These are phyloP conservation scores for Limnephilus lunatus DNA, from an alignment of 2,888 invertebrate species.

Conservation along the genomic window DNA sequence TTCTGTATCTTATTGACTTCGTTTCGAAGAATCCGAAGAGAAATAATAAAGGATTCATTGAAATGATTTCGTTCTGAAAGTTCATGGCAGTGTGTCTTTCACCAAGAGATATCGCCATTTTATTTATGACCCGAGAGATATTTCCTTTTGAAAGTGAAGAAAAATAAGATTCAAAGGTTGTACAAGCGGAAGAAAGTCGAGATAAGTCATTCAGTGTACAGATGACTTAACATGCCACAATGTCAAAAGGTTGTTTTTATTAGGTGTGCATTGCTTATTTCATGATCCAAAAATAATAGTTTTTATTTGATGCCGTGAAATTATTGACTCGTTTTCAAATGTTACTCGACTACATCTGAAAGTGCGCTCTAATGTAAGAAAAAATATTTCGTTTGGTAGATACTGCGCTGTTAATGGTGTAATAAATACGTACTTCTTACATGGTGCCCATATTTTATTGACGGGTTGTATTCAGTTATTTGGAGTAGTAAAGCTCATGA, in stretches of 20 bases:
- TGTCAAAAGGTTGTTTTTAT: neutral
- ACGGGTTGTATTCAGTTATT: neutral
- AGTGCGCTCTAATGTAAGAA: neutral
- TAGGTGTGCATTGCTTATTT: neutral
- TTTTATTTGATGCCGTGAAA: neutral
- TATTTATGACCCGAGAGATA: constrained; percentile 28
- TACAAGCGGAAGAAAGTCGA: constrained; percentile 33
- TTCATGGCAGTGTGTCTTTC: constrained; percentile 9
- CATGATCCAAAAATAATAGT: neutral
- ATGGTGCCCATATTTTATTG: neutral
- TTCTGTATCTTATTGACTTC: neutral
- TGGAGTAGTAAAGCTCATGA: neutral
- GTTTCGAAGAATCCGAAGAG: neutral
- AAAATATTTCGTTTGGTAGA: neutral
- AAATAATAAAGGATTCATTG: neutral
- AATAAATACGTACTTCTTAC: neutral
- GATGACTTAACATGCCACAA: neutral
- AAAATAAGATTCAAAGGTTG: constrained; percentile 14
- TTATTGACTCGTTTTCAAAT: neutral
- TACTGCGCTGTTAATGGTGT: neutral
- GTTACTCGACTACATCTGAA: neutral
- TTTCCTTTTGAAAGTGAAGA: constrained; percentile 17
- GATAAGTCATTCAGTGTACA: neutral
- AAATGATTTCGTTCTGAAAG: neutral
- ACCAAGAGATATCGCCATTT: constrained; percentile 10